Base-by-base conservation (phyloP, 1,140 invertebrate genomes). In the Drosophila arawakana region DNA sequence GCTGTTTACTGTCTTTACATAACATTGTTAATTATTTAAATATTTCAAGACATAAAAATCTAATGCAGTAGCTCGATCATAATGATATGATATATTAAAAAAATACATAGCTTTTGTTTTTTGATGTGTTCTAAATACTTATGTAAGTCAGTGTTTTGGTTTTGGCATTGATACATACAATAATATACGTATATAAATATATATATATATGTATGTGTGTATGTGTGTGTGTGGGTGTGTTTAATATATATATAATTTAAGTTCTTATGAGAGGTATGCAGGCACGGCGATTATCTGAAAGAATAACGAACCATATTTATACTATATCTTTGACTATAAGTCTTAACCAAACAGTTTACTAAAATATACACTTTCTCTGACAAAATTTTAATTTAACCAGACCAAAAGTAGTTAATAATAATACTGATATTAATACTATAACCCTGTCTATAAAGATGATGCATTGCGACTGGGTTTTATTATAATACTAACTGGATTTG, bases 261-360 rank as follows among this genome's bases (percentile, higher is more conserved):
- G 52, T 73, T 66, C 55, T 86, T 88, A 88, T 83, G 83, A 88
- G 84, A 88, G 72, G 73, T 83, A 83, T 80, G 83, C 84, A 89
- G 83, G 77, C 83, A 89, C 83, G 83, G 70, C 77, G 84, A 78
- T 88, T 71, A 88, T 88, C 83, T 88, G 83, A 88, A 88, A 88
- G 35, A 88, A 88, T 88, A 88, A 82, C 67, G 83, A 86, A 86
- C 80, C 73, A 82, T 54, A 88, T 75, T 73, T 69, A 58, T 58
- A 63, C 71, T 59, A 61, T 68, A 50, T 74, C 55, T 67, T 46
- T 41, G 13, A 21, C 15, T 41, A 35, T 39, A 43, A 43, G 6
- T 21, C 61, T 58, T 73, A 72, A 58, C 79, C 73, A 63, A 55
- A 49, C 34, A 21, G 15, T 10, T 7, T 11, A 43, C 41, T 43